Percentiles rank a stretch among this genome's conserved stretches.
Conservation (phyloP, 2,113 vertebrate species). For the sheep (Ovis aries) region ARS-UI_Ramb_v3.0 NC_056077.1:4085001-4085500, state of each 20-base stretch:
- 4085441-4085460: conserved; percentile 82
- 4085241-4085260: conserved; percentile 87
- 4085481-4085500: conserved; percentile 91
- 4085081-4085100: conserved; percentile 94
- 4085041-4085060: background rate
- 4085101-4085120: conserved; percentile 88
- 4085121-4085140: conserved; percentile 94
- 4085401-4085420: conserved; percentile 48
- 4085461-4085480: conserved; percentile 87
- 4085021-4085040: background rate
- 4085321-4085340: conserved; percentile 92
- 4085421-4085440: conserved; percentile 93
- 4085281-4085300: conserved; percentile 90
- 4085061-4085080: conserved; percentile 74
- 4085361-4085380: background rate
- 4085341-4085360: conserved; percentile 86
- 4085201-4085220: background rate
- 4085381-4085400: accelerated
- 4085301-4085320: conserved; percentile 91
- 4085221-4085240: background rate
- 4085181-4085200: background rate
- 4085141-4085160: conserved; percentile 89
- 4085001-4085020: background rate
- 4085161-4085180: conserved; percentile 84
- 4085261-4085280: conserved; percentile 89